Conservation (phyloP, 1,140 invertebrate species). For the Portunus trituberculatus region DNA sequence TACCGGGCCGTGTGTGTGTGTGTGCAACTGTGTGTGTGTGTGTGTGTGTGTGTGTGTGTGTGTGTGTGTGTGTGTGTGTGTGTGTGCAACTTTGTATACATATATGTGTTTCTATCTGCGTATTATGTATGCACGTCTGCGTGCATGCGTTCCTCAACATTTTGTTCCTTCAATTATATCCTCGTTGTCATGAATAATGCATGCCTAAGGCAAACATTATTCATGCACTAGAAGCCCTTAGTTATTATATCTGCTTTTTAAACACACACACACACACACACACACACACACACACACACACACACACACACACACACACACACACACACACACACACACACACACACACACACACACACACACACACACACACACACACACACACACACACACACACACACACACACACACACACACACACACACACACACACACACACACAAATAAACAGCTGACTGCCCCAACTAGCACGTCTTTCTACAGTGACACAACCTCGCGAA, state of each 20-base stretch:
- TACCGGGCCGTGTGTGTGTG: not conserved
- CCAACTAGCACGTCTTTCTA: not conserved
- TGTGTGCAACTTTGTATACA: not conserved
- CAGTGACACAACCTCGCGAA: not conserved
- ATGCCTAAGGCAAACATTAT: not conserved
- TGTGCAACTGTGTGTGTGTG: not conserved
- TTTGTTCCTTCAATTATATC: too few species aligned
- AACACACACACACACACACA: not conserved
- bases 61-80: not conserved
- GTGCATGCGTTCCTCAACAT: not conserved
- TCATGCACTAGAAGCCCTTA: not conserved
- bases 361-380: slow-evolving; percentile 29
- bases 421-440: slow-evolving; percentile 50
- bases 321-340: slow-evolving; percentile 33
- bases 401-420: slow-evolving; percentile 48
- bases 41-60: not conserved
- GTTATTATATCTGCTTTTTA: not conserved
- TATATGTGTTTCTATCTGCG: not conserved
- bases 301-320: slow-evolving; percentile 36
- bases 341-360: slow-evolving; percentile 38
- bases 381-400: slow-evolving; percentile 48
- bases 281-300: slow-evolving; percentile 8
- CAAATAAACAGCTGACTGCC: not conserved
- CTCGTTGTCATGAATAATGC: too few species aligned
- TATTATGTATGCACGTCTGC: not conserved